Base-by-base conservation (phyloP, 2,797 vertebrate species). In the Chelonia mydas region DNA sequence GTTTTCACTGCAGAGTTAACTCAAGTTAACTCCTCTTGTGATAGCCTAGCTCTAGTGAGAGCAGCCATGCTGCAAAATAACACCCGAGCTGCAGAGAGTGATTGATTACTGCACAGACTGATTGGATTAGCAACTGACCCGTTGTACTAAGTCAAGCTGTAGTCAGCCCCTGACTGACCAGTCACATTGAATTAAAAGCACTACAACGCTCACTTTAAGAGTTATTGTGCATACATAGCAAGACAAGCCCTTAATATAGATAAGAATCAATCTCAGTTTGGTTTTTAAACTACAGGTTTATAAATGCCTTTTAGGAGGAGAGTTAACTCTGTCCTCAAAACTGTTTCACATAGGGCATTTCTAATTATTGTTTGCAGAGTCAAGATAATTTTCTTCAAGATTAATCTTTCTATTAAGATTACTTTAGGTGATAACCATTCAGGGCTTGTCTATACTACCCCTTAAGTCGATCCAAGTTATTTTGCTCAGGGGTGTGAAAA, bases 161-260 rank as follows among this genome's bases (percentile, higher is more conserved):
- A 90, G 84, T 68, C 31, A 57, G 19, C 9, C 95, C 93, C 90
- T 83, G 19, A 27, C 1, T 76, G 79, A 41, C 33, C 89, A 61
- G 72, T 92, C 89, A 90, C 86, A 16, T 86, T 83, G 53, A 49
- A n/a, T 88, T 21, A 92, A 90, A 76, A 84, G 74, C 84, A 92
- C 83, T 88, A 93, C 68, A 49, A 33, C 53, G 85, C 13, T 84
- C 81, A 88, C 31, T 51, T 86, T n/a, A 83, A 79, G 84, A 23
- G 47, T 7, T 16, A 90, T 93, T 74, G 25, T 74, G 95, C 86
- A 74, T 90, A 61, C n/a, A 51, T 53, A 11, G 7, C 53, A 54
- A 23, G 8, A 54, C 3, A 54, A 54, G 21, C 21, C 53, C 21
- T 54, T 28, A 83, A 47, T 57, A 79, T n/a, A 6, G 53, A 95